Evolutionary conservation across 2,797 vertebrate species (phyloP).

Genomic region (Echiichthys vipera): DNA sequence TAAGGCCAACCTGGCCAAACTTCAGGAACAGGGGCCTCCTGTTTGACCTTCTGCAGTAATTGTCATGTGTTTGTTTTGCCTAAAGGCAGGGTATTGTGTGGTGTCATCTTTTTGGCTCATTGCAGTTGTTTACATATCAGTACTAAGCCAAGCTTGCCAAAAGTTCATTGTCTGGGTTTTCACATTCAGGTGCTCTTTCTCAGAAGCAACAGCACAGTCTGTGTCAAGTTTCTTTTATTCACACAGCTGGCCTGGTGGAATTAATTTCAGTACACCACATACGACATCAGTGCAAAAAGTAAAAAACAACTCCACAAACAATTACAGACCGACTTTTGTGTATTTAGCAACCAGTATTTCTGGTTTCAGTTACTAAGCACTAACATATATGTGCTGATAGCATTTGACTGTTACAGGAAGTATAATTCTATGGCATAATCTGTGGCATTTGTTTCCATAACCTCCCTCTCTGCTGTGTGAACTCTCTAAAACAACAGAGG

Average conservation of each 20-base stretch:
- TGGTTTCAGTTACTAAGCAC: neutral
- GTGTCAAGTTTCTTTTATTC: too few relatives aligned
- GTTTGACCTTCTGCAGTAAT: neutral
- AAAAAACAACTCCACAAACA: too few relatives aligned
- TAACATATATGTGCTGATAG: neutral
- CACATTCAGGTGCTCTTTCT: neutral
- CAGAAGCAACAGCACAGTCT: neutral
- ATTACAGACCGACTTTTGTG: too few relatives aligned
- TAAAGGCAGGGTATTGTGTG: neutral
- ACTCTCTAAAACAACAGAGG: conserved; percentile 16
- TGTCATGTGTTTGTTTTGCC: conserved; percentile 15
- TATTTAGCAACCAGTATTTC: neutral
- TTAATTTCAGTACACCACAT: too few relatives aligned
- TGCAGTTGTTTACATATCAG: conserved; percentile 18
- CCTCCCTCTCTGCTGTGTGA: conserved; percentile 11
- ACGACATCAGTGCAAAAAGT: too few relatives aligned
- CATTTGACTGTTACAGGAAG: neutral
- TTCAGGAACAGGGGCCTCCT: neutral
- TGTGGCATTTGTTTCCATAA: neutral
- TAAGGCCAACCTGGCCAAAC: neutral
- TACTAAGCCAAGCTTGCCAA: neutral
- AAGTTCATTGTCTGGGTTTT: neutral
- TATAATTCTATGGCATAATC: neutral
- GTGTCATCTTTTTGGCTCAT: neutral
- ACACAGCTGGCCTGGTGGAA: too few relatives aligned